Base-by-base conservation (phyloP, 1,140 invertebrate genomes). In the Medauroidea extradentata region DNA sequence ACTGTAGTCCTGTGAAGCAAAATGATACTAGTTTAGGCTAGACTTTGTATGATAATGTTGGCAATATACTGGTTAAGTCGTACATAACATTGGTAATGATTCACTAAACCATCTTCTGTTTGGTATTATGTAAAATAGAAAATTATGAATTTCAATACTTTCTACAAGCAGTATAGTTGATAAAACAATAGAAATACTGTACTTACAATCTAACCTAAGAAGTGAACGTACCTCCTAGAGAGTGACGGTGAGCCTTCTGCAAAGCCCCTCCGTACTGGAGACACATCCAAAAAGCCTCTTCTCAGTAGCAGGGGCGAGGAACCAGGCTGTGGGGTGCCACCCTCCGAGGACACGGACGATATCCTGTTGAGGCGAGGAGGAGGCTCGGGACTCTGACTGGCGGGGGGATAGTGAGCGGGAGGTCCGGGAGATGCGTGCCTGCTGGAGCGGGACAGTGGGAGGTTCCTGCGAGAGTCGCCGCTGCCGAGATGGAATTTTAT, bases 401-500 rank as follows among this genome's bases (percentile, higher is more conserved):
- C 74, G 58, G 27, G 42, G 38, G 56, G 69, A 66, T 19, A 74
- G 46, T 19, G 69, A 59, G 57, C 71, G 70, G 58, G 63, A 18
- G 29, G 54, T 2, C 54, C 50, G 23, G 67, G 51, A 27, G 63
- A 57, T 14, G 61, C 29, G 53, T 65, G 61, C 39, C 58, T 44
- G 43, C 56, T 13, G 11, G 63, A 39, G 3, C 56, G 55, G 34
- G 46, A 51, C 39, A 44, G 53, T 5, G 53, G 59, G 13, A 49
- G 48, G 18, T 43, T 52, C 25, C 58, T 39, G n/a, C 48, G 27
- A 7, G 16, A 21, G 14, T 44, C 38, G n/a, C 60, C 39, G 4
- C 50, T 57, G 21, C 69, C 73, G 65, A 82, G 74, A 75, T 85
- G 83, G 74, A 84, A 82, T 77, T 89, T 88, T 64, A 90, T 84